Evolutionary conservation across 2,113 vertebrate genomes (phyloP).

Genomic region (Girardinichthys multiradiatus): DNA sequence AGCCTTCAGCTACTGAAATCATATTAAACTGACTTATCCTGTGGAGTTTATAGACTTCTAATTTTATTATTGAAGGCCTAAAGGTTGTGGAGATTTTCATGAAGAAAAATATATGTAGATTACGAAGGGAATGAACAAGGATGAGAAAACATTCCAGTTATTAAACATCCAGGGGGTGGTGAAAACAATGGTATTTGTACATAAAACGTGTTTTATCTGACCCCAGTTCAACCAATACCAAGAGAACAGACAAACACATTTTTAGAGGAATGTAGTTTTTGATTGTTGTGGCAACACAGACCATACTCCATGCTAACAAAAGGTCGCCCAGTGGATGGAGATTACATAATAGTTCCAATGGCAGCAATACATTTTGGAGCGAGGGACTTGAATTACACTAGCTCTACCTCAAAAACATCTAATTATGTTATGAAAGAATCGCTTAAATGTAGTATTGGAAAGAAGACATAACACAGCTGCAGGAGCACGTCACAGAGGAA

Average conservation of each 20-base stretch:
- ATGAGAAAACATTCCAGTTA: constrained; percentile 39
- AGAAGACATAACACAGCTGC: not conserved
- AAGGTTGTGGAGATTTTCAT: constrained; percentile 10
- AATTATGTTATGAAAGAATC: not conserved
- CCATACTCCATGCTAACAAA: not conserved
- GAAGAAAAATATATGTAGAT: constrained; percentile 36
- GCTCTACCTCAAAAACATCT: not conserved
- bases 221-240: not conserved
- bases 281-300: constrained; percentile 12
- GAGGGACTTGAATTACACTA: not conserved
- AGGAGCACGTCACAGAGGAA: not conserved
- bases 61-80: constrained; percentile 26
- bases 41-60: not conserved
- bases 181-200: constrained; percentile 1
- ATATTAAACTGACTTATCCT: constrained; percentile 23
- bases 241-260: not conserved
- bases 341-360: not conserved
- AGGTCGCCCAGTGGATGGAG: not conserved
- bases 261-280: not conserved
- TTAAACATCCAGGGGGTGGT: constrained; percentile 10
- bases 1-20: constrained; percentile 22
- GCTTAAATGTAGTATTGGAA: not conserved
- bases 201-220: constrained; percentile 2
- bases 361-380: not conserved
- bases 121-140: constrained; percentile 10